phyloP scores from a whole-genome alignment of 2,113 vertebrate species.

The Chunga burmeisteri region DNA sequence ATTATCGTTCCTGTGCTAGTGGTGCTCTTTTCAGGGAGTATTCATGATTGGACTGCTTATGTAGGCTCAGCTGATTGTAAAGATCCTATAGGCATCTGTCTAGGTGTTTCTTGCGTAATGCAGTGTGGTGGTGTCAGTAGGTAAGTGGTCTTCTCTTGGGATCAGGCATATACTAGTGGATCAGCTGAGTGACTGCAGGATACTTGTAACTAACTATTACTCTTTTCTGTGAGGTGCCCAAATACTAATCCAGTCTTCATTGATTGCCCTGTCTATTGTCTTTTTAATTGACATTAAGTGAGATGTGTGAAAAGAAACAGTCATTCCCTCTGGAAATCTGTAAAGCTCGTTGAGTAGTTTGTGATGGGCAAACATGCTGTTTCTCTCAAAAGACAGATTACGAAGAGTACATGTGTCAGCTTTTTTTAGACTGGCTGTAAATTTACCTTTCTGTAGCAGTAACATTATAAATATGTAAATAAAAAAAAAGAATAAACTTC shows the following conservation, averaged over 20 bases:
- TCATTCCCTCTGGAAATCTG: background rate
- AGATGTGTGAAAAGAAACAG: background rate
- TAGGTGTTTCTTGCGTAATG: background rate
- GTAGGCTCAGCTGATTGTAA: background rate
- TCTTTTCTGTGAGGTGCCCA: background rate
- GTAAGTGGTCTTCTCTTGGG: background rate
- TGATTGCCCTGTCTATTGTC: background rate
- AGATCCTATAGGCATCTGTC: background rate
- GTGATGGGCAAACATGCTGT: background rate
- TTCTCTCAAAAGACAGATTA: background rate
- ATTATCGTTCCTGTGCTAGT: background rate
- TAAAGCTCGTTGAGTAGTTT: background rate
- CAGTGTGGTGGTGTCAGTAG: fast-evolving
- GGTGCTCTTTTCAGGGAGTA: background rate
- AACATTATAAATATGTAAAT: background rate
- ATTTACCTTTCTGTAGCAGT: background rate
- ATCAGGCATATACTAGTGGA: background rate
- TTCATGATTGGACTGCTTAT: background rate
- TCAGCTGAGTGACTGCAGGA: background rate
- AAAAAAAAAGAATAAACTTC: background rate
- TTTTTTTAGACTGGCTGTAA: background rate
- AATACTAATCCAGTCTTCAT: background rate
- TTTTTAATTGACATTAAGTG: background rate
- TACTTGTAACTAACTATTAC: background rate
- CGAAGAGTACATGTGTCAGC: background rate